Conservation (phyloP, 2,797 vertebrate genomes). For the Meda fulgida region DNA sequence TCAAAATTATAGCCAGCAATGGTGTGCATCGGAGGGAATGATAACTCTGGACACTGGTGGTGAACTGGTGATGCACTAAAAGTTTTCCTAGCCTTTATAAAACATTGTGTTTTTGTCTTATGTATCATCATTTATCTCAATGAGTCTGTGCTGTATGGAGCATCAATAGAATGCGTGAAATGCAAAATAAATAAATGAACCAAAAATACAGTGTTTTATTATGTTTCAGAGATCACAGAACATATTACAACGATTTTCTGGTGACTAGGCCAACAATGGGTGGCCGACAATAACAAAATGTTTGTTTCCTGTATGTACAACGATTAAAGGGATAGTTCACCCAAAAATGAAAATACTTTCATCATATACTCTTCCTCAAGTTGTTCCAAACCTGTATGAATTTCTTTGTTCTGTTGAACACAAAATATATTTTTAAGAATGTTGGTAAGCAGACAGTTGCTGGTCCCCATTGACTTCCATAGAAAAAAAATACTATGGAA, state of each 20-base stretch:
- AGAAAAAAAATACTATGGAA: neutral
- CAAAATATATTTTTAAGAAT: neutral
- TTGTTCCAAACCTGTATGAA: neutral
- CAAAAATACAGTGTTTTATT: constrained; percentile 44
- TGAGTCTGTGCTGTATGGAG: neutral
- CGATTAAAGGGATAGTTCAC: constrained; percentile 43
- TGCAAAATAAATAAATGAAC: constrained; percentile 34
- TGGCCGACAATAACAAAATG: constrained; percentile 9
- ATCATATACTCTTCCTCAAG: neutral
- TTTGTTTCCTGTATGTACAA: constrained; percentile 73
- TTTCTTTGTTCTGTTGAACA: neutral
- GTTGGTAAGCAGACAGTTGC: neutral
- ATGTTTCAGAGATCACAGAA: constrained; percentile 24
- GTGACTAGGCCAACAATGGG: neutral
- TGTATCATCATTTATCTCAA: neutral
- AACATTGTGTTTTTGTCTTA: neutral
- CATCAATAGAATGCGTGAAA: neutral
- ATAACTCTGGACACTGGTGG: neutral
- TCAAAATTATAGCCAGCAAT: constrained; percentile 44
- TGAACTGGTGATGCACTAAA: neutral
- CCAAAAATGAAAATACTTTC: neutral
- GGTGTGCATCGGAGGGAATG: neutral
- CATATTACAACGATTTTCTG: constrained; percentile 22
- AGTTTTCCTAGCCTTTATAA: neutral
- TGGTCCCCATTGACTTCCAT: neutral